phyloP scores from a whole-genome alignment of 2,797 vertebrate genomes.

The Brachyrhaphis roseni region DNA sequence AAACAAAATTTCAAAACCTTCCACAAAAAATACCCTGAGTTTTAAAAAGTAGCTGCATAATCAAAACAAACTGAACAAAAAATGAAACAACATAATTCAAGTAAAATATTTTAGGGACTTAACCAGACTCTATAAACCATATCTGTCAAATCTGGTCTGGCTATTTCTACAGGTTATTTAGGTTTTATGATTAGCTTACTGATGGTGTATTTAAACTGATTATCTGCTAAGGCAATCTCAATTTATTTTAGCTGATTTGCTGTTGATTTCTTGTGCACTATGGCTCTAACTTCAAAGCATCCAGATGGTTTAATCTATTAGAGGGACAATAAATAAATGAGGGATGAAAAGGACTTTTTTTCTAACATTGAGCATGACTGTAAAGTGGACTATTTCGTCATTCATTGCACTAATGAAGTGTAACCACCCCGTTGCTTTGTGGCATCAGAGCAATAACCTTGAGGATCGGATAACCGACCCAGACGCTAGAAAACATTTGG shows the following conservation, averaged over 20 bases:
- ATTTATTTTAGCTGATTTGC: neutral
- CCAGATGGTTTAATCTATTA: conserved; percentile 1
- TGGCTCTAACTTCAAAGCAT: neutral
- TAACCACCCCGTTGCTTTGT: conserved; percentile 30
- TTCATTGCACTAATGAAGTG: conserved; percentile 27
- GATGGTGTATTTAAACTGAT: neutral
- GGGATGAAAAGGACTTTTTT: neutral
- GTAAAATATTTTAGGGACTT: neutral
- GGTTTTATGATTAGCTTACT: neutral
- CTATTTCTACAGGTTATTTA: neutral
- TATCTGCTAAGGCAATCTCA: neutral
- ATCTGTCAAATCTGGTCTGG: neutral
- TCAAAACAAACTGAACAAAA: neutral
- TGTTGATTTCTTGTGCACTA: neutral
- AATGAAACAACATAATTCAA: neutral
- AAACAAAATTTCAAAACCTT: neutral
- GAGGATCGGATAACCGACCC: conserved; percentile 27
- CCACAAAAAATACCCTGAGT: neutral
- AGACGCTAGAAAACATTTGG: conserved; percentile 14
- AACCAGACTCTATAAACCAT: neutral
- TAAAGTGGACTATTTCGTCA: conserved; percentile 8
- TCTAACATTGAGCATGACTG: neutral
- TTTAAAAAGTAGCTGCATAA: neutral
- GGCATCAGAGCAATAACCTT: conserved; percentile 26
- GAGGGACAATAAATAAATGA: neutral